Evolutionary conservation across 2,797 vertebrate species (phyloP).

Genomic region (Iguana delicatissima): DNA sequence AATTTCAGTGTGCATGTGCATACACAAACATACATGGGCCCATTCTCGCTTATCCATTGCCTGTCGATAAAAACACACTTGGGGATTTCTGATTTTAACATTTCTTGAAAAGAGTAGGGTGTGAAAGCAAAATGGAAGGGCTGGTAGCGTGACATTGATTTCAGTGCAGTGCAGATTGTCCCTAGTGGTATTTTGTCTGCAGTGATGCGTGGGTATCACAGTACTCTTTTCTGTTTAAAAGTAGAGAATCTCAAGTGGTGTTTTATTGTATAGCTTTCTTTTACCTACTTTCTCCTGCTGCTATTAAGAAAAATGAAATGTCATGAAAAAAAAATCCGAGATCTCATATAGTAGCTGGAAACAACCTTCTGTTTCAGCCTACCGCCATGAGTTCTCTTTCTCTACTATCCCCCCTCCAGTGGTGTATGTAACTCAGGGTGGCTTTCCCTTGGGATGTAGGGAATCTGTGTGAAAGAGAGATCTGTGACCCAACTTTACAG

Average conservation of each 20-base stretch:
- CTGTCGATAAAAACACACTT: neutral
- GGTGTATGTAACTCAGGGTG: conserved; percentile 12
- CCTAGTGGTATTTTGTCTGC: conserved; percentile 13
- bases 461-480: conserved; percentile 6
- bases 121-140: conserved; percentile 4
- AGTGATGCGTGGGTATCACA: neutral
- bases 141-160: conserved; percentile 8
- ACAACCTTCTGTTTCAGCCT: neutral
- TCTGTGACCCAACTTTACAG: conserved; percentile 8
- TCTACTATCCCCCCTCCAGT: neutral
- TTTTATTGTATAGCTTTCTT: neutral
- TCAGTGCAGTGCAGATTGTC: conserved; percentile 18
- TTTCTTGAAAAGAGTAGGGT: neutral
- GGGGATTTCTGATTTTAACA: neutral
- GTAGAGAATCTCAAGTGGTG: neutral
- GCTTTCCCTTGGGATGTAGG: neutral
- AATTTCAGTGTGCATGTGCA: too few species aligned
- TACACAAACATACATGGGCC: neutral
- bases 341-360: neutral
- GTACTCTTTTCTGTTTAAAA: neutral
- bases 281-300: neutral
- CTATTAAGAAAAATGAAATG: conserved; percentile 4
- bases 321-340: neutral
- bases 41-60: neutral
- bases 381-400: neutral